Conservation (phyloP, 2,113 vertebrate species). For the Rhineura floridana region DNA sequence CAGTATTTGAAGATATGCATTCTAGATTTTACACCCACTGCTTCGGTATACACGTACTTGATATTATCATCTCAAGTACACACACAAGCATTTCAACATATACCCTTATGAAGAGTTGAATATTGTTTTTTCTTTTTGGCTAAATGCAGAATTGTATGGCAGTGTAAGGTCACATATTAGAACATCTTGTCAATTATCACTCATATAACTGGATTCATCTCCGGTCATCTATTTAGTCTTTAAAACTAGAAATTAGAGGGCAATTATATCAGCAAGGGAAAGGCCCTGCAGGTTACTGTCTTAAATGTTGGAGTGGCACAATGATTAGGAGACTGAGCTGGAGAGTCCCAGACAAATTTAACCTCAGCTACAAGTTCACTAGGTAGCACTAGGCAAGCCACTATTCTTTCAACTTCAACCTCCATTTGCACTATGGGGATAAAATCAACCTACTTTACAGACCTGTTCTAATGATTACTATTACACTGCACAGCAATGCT, state of each 20-base stretch:
- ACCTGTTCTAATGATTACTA: background rate
- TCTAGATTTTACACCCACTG: background rate
- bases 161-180: background rate
- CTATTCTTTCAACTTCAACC: background rate
- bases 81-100: background rate
- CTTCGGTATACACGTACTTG: no score
- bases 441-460: background rate
- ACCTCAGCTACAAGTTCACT: background rate
- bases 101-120: background rate
- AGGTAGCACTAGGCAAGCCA: background rate
- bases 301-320: background rate
- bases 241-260: background rate
- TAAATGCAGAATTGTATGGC: background rate
- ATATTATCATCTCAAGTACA: background rate
- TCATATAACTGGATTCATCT: background rate
- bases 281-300: background rate
- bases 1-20: background rate
- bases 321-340: background rate
- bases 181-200: background rate
- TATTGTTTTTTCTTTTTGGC: background rate
- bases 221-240: background rate
- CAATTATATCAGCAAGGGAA: background rate
- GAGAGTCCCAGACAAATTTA: background rate
- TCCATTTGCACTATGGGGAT: background rate
- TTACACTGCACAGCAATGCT: background rate